Percentiles rank a stretch among this genome's conserved stretches.
phyloP scores from a whole-genome alignment of 2,113 vertebrate genomes.

The Sturnira hondurensis region DNA sequence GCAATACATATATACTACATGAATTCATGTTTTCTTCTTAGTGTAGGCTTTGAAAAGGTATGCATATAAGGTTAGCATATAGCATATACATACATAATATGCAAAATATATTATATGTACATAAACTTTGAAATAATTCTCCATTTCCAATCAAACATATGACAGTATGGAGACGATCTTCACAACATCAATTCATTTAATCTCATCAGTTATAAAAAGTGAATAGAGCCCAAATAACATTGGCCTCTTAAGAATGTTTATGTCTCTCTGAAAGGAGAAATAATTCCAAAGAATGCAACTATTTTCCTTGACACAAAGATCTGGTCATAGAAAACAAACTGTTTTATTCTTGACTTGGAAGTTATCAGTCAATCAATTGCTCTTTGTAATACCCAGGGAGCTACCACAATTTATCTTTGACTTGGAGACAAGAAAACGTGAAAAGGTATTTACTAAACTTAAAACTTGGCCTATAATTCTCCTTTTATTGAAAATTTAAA shows the following conservation, averaged over 20 bases:
- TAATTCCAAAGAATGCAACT: slow-evolving; percentile 30
- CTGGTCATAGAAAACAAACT: background rate
- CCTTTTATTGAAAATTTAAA: background rate
- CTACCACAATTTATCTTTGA: background rate
- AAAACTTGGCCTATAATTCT: background rate
- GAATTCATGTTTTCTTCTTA: background rate
- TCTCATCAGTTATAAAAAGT: background rate
- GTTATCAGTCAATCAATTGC: background rate
- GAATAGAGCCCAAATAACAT: background rate
- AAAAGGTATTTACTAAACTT: background rate
- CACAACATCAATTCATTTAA: background rate
- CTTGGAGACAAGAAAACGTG: background rate
- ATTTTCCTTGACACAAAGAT: slow-evolving; percentile 30
- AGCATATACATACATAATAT: background rate
- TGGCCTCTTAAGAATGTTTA: background rate
- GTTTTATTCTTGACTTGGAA: background rate
- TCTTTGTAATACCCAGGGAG: background rate
- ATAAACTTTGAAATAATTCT: background rate
- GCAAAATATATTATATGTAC: background rate
- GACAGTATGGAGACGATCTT: background rate
- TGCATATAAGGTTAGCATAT: background rate
- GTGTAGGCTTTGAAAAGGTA: slow-evolving; percentile 54
- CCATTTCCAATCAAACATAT: background rate
- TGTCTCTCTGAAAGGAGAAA: background rate
- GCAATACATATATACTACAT: background rate